Evolutionary conservation across 2,113 vertebrate genomes (phyloP).

Genomic region (Vireo altiloquus): DNA sequence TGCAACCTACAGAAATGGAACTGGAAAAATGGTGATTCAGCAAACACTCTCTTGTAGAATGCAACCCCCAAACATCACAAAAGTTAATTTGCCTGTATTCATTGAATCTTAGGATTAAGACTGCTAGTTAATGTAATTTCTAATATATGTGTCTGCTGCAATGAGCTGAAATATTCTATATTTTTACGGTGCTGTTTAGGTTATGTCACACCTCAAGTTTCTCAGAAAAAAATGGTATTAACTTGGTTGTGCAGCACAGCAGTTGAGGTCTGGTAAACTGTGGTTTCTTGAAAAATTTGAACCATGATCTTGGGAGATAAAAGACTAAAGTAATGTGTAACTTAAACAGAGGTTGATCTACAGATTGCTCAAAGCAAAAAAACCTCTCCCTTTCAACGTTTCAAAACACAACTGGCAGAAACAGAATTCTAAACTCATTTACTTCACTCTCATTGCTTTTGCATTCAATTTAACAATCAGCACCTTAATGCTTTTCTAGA

Average conservation of each 20-base stretch:
- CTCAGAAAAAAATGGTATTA: neutral
- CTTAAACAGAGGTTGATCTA: neutral
- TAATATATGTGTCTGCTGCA: neutral
- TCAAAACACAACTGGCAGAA: neutral
- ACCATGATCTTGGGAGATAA: neutral
- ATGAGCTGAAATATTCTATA: neutral
- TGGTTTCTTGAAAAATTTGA: neutral
- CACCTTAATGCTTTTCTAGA: neutral
- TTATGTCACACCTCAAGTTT: neutral
- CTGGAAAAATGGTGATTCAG: neutral
- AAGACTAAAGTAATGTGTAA: neutral
- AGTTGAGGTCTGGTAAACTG: neutral
- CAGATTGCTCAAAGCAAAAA: neutral
- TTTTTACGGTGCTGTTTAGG: neutral
- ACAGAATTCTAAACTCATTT: neutral
- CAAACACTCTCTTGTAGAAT: neutral
- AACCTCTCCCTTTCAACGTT: neutral
- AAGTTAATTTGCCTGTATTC: neutral
- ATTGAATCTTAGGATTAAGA: neutral
- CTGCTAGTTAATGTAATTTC: neutral
- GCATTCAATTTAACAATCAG: neutral
- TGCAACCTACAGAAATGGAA: neutral
- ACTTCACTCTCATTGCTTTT: neutral
- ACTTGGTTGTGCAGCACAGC: neutral
- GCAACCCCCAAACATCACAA: neutral